Evolutionary conservation across 2,797 vertebrate genomes (phyloP), one percentile per base, ranked within the genome.

Genomic region (Pseudopleuronectes americanus): DNA sequence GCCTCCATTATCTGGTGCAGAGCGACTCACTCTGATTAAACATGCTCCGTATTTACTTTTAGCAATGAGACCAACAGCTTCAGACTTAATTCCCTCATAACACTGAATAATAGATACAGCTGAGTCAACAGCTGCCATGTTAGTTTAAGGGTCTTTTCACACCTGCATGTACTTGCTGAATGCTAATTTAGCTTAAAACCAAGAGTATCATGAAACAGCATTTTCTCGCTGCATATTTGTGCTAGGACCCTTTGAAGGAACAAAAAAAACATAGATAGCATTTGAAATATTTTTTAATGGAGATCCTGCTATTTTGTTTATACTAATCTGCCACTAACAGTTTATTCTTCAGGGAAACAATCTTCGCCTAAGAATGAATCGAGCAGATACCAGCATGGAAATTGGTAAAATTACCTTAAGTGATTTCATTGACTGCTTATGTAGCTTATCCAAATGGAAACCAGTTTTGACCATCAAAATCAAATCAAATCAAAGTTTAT

Each of bases 51-150:
- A 33, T 45, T 38, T 6, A 55, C 41, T 48, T 36, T 58, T 0
- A 64, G 57, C 24, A 33, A 52, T 14, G 19, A 28, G n/a, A 3
- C 14, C 24, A 19, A 43, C 43, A 51, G 63, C 33, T 68, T 66
- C 22, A 24, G 24, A 58, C n/a, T 4, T 3, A 51, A 26, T n/a
- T 51, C 58, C 6, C 26, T 21, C 26, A 10, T 23, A 45, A 68
- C 64, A n/a, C 54, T 65, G 61, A 70, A 45, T 61, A 52, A 83
- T 47, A 67, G 55, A 67, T n/a, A 43, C 49, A 28, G 72, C 22
- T 57, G 79, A 81, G 74, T 86, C 77, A 74, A 31, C 56, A 19
- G 52, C 24, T 64, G 22, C 31, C 9, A 38, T 36, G 52, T 63
- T 65, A 38, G 4, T 21, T 17, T 21, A 8, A 19, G 43, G 17